A percentile compares a stretch with the other conserved stretches of the same genome.
phyloP scores from a whole-genome alignment of 2,888 invertebrate species.

The Aproaerema taeniolella region DNA sequence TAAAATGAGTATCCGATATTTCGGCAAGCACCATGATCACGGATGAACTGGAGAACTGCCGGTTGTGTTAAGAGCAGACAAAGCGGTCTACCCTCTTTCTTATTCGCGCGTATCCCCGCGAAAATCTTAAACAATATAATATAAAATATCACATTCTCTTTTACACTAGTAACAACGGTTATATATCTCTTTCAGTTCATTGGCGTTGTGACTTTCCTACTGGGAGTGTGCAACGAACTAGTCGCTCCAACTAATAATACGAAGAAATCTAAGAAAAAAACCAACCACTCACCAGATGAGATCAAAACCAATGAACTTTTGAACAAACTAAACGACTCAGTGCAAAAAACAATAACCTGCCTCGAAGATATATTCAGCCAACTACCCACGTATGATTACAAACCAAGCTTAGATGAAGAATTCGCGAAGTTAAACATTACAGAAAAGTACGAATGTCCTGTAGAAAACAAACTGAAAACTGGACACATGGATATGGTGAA shows the following conservation, averaged over 20 bases:
- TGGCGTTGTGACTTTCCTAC: conserved; percentile 73
- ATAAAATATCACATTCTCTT: no score
- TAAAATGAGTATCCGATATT: no score
- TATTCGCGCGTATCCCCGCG: no score
- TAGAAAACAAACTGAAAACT: conserved; percentile 59
- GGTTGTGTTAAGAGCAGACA: no score
- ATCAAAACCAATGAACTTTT: conserved; percentile 47
- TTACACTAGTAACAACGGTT: no score
- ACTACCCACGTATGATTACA: conserved; percentile 51
- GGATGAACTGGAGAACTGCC: no score
- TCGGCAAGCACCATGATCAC: no score
- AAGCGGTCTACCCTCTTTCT: no score
- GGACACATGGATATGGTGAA: conserved; percentile 70
- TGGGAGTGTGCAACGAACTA: conserved; percentile 75
- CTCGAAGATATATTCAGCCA: conserved; percentile 60
- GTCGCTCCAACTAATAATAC: conserved; percentile 57
- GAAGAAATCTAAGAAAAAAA: conserved; percentile 78
- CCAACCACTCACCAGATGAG: conserved; percentile 62
- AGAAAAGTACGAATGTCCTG: conserved; percentile 51
- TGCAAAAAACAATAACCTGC: conserved; percentile 45
- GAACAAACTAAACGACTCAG: conserved; percentile 45
- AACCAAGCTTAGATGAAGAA: conserved; percentile 47
- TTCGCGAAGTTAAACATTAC: conserved; percentile 50
- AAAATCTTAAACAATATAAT: no score
- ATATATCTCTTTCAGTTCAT: conserved; percentile 74